Conservation (phyloP, 92 coral and sea anemone genomes). For the Heteractis magnifica region DNA sequence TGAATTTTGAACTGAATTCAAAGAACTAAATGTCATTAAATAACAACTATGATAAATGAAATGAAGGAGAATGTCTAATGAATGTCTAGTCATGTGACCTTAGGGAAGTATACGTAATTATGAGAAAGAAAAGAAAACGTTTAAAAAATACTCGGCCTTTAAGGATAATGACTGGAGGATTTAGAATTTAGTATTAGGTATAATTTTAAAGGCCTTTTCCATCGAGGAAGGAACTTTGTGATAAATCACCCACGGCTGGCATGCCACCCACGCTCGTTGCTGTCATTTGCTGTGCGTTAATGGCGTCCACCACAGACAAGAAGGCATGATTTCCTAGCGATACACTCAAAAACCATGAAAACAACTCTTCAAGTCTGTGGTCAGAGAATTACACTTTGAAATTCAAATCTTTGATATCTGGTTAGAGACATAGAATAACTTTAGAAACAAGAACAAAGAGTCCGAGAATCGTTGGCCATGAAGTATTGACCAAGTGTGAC, state of each 20-base stretch:
- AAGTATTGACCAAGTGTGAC: neutral
- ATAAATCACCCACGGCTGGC: slow-evolving; percentile 3
- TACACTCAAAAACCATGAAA: neutral
- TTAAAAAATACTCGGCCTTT: neutral
- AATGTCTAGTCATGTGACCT: too few species aligned
- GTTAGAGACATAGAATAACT: neutral
- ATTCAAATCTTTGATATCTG: neutral
- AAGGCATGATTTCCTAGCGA: neutral
- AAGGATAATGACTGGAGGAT: neutral
- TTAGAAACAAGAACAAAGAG: neutral
- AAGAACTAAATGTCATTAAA: neutral
- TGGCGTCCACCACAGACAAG: neutral
- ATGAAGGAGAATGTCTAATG: neutral
- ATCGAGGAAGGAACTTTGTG: slow-evolving; percentile 10
- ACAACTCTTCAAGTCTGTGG: neutral
- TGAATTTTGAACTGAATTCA: neutral
- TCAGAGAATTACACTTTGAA: neutral
- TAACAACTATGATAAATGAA: neutral
- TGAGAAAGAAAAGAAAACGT: neutral
- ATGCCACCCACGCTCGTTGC: slow-evolving; percentile 21
- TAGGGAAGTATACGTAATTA: too few species aligned
- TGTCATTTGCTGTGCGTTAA: slow-evolving; percentile 1
- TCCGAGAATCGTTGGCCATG: neutral
- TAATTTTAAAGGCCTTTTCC: slow-evolving; percentile 1
- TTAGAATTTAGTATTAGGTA: slow-evolving; percentile 1